Evolutionary conservation across 1,140 invertebrate species (phyloP), one percentile per base, ranked within the genome.

Genomic region (Solenopsis fugax): DNA sequence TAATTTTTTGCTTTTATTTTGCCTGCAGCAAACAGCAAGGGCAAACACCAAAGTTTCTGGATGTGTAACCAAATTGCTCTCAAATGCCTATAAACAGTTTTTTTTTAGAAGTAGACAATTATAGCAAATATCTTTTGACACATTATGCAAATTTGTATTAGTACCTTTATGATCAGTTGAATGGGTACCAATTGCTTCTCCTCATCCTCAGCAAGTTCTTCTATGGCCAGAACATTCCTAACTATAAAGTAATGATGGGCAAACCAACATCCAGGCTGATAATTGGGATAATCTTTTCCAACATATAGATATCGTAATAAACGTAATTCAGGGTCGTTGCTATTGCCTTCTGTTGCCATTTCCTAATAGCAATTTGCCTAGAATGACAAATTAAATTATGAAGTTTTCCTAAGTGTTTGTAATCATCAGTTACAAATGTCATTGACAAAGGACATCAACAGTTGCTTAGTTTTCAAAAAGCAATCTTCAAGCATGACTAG

Each of bases 31-130:
- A 87, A 96, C 95, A 9, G 96, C 96, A 45, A 97, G 91, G 65
- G 96, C 96, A 95, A 96, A 97, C 29, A 96, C 94, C 13, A 96
- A 92, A 71, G 96, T 95, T 92, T 96, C 95, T 91, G 95, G 95
- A 91, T 96, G 93, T 75, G 96, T 95, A 84, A 96, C 95, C 92
- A 95, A 95, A 4, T 94, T 95, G 90, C 95, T 95, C 92, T 96
- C 93, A 77, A 95, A 95, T 75, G 95, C 95, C 96, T 96, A 50
- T 13, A 89, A 75, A 69, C 50, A 78, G 18, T 58, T 21, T 62
- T 48, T 82, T 24, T 58, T 89, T 48, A 58, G 13, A 6, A 65
- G 75, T 41, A 75, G 64, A 0, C 6, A 2, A 24, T 76, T 48
- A 16, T 72, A 1, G 76, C 56, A 93, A 93, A 50, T 52, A 80